A percentile compares a stretch with the other conserved stretches of the same genome.
These are phyloP conservation scores for Asarcornis scutulata DNA, from an alignment of 2,113 vertebrate species.

Conservation along the genomic window DNA sequence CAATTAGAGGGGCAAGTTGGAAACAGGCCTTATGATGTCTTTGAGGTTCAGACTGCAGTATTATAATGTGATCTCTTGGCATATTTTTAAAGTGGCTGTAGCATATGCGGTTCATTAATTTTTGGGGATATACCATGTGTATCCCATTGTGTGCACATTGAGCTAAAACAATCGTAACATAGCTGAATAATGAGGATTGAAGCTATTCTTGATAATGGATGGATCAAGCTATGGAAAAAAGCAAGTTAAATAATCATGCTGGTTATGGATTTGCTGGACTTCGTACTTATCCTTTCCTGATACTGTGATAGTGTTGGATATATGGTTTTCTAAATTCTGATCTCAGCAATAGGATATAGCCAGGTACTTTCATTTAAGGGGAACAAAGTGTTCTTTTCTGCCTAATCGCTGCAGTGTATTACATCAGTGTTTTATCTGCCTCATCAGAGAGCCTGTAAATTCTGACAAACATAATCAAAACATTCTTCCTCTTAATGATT, in stretches of 20 bases:
- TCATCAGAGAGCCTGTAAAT: conserved; percentile 21
- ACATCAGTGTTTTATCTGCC: background rate
- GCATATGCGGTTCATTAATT: accelerated
- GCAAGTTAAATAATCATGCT: background rate
- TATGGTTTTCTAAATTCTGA: background rate
- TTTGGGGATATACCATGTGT: background rate
- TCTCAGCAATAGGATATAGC: background rate
- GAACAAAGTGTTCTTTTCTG: background rate
- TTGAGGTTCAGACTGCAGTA: background rate
- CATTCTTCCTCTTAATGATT: background rate
- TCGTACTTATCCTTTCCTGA: background rate
- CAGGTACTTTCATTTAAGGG: background rate
- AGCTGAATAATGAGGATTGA: background rate
- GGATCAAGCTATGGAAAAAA: background rate
- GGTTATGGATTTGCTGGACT: background rate
- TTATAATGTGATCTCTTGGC: background rate
- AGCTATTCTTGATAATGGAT: background rate
- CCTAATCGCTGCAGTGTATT: background rate
- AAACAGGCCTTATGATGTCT: background rate
- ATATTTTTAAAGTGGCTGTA: background rate
- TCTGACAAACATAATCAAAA: conserved; percentile 6
- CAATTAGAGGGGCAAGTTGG: background rate
- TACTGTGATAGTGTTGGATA: background rate
- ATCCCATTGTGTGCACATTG: background rate
- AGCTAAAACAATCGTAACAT: accelerated